phyloP scores from a whole-genome alignment of 2,888 invertebrate genomes.

The Micoletzkya japonica region DNA sequence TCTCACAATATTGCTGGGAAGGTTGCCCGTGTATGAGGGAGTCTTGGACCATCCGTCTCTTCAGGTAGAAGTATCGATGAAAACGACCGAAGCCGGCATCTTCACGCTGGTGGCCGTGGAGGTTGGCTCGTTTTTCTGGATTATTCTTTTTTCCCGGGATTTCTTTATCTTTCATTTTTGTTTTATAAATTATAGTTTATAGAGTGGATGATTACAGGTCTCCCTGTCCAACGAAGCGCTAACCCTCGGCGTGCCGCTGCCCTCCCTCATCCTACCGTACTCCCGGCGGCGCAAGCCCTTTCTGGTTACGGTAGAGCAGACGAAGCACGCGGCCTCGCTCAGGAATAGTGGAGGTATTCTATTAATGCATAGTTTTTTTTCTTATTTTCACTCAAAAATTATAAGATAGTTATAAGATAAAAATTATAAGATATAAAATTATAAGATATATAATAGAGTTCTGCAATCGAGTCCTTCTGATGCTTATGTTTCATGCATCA shows the following conservation, averaged over 20 bases:
- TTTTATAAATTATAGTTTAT: neutral
- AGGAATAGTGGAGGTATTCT: too few species aligned
- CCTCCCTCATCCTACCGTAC: slow-evolving; percentile 8
- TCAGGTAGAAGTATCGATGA: neutral
- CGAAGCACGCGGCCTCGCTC: slow-evolving; percentile 11
- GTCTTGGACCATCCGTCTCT: too few species aligned
- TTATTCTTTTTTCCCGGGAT: neutral
- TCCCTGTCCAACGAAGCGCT: neutral
- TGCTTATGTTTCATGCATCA: too few species aligned
- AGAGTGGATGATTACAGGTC: neutral
- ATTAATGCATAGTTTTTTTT: too few species aligned
- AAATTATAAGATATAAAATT: too few species aligned
- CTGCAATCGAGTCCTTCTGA: too few species aligned
- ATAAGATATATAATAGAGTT: too few species aligned
- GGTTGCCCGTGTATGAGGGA: too few species aligned
- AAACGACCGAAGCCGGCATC: slow-evolving; percentile 9
- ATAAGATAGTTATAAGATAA: too few species aligned
- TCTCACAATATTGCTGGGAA: too few species aligned
- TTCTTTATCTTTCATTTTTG: neutral
- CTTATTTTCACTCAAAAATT: too few species aligned
- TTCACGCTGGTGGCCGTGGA: slow-evolving; percentile 12
- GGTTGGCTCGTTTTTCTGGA: neutral
- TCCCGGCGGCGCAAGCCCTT: slow-evolving; percentile 3
- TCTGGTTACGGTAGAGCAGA: slow-evolving; percentile 9
- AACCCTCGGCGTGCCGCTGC: too few species aligned